Percentiles rank a stretch among this genome's conserved stretches.
Evolutionary conservation across 2,888 invertebrate genomes (phyloP).

Genomic region (Pandemis heparana): DNA sequence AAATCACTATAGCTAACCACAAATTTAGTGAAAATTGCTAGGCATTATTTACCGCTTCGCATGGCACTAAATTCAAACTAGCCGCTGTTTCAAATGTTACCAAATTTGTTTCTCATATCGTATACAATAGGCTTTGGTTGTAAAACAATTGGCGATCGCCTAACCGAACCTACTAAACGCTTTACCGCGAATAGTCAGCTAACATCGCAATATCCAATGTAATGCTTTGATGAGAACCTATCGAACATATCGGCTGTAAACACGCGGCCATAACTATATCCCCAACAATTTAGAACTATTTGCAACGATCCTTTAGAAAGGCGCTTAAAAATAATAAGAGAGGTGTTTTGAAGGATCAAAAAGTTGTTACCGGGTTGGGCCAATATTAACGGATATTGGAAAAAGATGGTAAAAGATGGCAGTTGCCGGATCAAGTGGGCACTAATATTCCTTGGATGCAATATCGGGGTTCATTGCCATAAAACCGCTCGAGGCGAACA

Average conservation of each 20-base stretch:
- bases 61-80: too few relatives aligned
- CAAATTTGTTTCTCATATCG: not conserved
- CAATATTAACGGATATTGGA: conserved; percentile 79
- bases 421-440: conserved; percentile 73
- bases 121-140: not conserved
- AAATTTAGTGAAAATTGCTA: too few relatives aligned
- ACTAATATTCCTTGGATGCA: conserved; percentile 76
- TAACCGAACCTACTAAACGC: conserved; percentile 3
- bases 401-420: conserved; percentile 74
- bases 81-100: too few relatives aligned
- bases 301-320: conserved; percentile 3
- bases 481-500: conserved; percentile 73
- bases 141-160: not conserved
- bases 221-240: conserved; percentile 8
- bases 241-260: conserved; percentile 12
- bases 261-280: conserved; percentile 15
- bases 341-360: conserved; percentile 63
- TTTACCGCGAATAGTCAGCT: not conserved
- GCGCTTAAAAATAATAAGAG: conserved; percentile 53
- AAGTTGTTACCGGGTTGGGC: conserved; percentile 61
- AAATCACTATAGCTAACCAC: too few relatives aligned
- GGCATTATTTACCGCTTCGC: too few relatives aligned
- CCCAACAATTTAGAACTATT: conserved; percentile 37
- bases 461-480: conserved; percentile 75
- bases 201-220: conserved; percentile 11